Conservation (phyloP, 2,113 vertebrate genomes). For the Toxostoma redivivum region DNA sequence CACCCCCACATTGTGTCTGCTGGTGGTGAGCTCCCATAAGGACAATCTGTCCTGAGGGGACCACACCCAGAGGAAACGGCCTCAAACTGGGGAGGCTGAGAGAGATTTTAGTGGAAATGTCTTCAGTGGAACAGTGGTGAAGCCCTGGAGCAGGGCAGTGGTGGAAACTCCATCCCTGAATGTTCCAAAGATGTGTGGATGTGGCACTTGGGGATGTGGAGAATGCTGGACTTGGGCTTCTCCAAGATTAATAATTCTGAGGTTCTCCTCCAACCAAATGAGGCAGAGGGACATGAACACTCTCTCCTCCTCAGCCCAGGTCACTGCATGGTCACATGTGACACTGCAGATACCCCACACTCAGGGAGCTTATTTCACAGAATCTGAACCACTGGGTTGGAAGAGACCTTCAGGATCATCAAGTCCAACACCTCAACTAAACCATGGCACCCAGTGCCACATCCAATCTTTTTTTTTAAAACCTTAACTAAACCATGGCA, state of each 20-base stretch:
- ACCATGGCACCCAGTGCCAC: too few species aligned
- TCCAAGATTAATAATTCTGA: accelerated
- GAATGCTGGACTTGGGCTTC: accelerated
- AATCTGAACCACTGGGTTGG: too few species aligned
- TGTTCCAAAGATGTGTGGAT: accelerated
- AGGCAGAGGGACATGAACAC: not conserved
- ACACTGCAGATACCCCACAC: too few species aligned
- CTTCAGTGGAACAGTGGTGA: not conserved
- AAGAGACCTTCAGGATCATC: too few species aligned
- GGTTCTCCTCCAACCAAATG: accelerated
- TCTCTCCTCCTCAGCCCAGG: not conserved
- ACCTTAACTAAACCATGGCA: too few species aligned
- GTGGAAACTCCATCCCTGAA: not conserved
- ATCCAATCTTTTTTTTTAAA: too few species aligned
- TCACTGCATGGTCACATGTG: not conserved
- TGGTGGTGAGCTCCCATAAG: accelerated
- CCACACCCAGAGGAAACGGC: not conserved
- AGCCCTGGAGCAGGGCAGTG: not conserved
- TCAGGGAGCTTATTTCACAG: too few species aligned
- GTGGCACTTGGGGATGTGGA: accelerated
- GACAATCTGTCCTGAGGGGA: not conserved
- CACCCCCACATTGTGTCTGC: not conserved
- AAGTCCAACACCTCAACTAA: too few species aligned
- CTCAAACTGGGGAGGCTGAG: not conserved
- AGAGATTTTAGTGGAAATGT: not conserved